phyloP scores from a whole-genome alignment of 92 coral and sea anemone species.

The Heliopora coerulea region DNA sequence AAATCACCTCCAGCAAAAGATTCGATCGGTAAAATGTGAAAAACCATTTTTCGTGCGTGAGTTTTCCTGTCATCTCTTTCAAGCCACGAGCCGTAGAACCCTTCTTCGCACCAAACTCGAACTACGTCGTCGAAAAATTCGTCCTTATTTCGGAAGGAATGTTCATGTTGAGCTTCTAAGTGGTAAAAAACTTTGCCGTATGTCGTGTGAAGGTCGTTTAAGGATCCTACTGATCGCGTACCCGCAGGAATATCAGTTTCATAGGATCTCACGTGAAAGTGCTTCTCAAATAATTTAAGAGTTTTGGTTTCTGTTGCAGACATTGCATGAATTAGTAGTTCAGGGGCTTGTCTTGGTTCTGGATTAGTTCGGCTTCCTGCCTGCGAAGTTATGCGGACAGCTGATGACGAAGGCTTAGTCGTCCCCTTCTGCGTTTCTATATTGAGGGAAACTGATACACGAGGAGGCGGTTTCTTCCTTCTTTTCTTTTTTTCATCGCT shows the following conservation, averaged over 20 bases:
- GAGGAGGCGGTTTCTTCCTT: not conserved
- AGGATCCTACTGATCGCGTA: not conserved
- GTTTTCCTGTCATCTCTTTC: conserved; percentile 20
- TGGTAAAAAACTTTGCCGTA: not conserved
- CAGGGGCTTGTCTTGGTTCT: too few species aligned
- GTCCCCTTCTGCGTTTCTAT: not conserved
- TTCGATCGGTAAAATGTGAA: conserved; percentile 67
- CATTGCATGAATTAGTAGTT: too few species aligned
- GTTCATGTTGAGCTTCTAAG: conserved; percentile 9
- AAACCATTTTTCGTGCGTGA: conserved; percentile 6
- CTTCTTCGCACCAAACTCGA: conserved; percentile 31
- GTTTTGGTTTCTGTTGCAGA: too few species aligned
- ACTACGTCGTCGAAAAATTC: conserved; percentile 31
- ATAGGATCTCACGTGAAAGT: not conserved
- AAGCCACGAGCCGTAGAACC: conserved; percentile 16
- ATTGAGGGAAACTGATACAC: conserved; percentile 17
- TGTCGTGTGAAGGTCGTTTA: not conserved
- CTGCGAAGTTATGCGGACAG: too few species aligned
- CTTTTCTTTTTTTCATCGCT: not conserved
- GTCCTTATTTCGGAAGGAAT: conserved; percentile 3
- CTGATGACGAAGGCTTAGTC: too few species aligned
- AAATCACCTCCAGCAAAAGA: conserved; percentile 71
- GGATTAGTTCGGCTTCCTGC: too few species aligned
- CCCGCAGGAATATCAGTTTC: not conserved
- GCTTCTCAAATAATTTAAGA: not conserved